Percentiles rank a stretch among this genome's conserved stretches.
Conservation (phyloP, 37 sponge, comb jelly and placozoan species). For the Halisarca cf. caerulea region DNA sequence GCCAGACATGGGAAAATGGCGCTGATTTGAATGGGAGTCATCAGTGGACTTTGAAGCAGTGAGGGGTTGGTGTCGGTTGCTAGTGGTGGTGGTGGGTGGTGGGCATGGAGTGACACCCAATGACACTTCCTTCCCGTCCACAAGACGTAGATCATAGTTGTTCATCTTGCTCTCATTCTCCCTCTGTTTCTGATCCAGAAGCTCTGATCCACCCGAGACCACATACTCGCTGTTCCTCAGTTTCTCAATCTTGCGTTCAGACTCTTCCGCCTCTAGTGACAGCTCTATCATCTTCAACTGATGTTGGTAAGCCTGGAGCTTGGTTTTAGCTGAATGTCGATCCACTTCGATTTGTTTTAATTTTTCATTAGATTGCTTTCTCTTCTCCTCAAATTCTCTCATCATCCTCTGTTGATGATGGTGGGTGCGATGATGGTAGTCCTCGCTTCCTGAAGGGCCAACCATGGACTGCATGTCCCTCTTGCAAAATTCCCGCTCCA, state of each 20-base stretch:
- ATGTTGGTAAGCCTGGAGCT: conserved; percentile 34
- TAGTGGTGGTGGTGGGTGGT: background rate
- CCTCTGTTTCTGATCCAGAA: background rate
- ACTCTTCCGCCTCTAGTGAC: conserved; percentile 10
- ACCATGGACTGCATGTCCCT: background rate
- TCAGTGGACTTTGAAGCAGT: background rate
- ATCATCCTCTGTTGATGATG: conserved; percentile 27
- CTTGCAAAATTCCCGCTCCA: background rate
- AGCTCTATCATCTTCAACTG: conserved; percentile 25
- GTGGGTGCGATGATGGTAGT: conserved; percentile 23
- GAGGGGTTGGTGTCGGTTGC: background rate
- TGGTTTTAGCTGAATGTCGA: conserved; percentile 29
- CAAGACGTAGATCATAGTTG: too few species aligned
- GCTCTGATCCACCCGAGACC: background rate
- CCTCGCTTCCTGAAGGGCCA: background rate
- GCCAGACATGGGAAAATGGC: background rate
- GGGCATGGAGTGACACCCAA: background rate
- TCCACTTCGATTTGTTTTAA: conserved; percentile 34
- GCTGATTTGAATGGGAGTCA: background rate
- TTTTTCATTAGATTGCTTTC: conserved; percentile 1
- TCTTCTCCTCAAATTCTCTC: conserved; percentile 38
- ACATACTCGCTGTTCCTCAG: background rate
- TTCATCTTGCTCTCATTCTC: background rate
- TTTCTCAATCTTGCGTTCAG: conserved; percentile 11
- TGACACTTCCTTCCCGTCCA: background rate